Percentiles rank a stretch among this genome's conserved stretches.
phyloP scores from a whole-genome alignment of 2,797 vertebrate species.

The Tangara arthus region DNA sequence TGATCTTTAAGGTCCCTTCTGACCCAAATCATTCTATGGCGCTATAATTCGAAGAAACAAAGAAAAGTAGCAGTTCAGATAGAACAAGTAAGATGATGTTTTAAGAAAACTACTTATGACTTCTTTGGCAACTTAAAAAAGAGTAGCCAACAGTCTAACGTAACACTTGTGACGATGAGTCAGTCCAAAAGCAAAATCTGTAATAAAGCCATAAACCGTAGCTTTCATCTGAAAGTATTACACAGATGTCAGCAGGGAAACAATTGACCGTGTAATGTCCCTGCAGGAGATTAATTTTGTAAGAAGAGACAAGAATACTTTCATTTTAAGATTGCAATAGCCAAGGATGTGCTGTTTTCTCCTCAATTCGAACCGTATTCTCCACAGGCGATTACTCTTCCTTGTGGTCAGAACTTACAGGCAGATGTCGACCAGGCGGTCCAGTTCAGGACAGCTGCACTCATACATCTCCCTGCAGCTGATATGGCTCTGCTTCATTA shows the following conservation, averaged over 20 bases:
- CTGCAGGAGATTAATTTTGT: constrained; percentile 33
- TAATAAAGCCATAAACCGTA: constrained; percentile 31
- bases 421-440: constrained; percentile 91
- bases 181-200: constrained; percentile 25
- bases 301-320: constrained; percentile 49
- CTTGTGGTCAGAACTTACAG: constrained; percentile 81
- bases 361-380: constrained; percentile 40
- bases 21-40: neutral
- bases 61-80: neutral
- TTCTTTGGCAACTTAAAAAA: neutral
- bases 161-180: constrained; percentile 53
- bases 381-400: constrained; percentile 7
- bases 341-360: constrained; percentile 23
- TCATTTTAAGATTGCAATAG: constrained; percentile 44
- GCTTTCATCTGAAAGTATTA: constrained; percentile 39
- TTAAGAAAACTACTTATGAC: constrained; percentile 17
- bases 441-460: constrained; percentile 94
- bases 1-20: neutral
- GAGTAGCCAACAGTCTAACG: neutral
- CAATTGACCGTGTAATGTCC: constrained; percentile 49
- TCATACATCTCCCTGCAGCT: constrained; percentile 95
- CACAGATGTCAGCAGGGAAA: constrained; percentile 47
- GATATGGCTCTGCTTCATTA: constrained; percentile 93
- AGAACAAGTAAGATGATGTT: neutral
- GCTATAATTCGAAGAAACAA: neutral